A percentile compares a stretch with the other conserved stretches of the same genome.
phyloP scores from a whole-genome alignment of 64 coral and sea anemone species.

The Porites lutea region DNA sequence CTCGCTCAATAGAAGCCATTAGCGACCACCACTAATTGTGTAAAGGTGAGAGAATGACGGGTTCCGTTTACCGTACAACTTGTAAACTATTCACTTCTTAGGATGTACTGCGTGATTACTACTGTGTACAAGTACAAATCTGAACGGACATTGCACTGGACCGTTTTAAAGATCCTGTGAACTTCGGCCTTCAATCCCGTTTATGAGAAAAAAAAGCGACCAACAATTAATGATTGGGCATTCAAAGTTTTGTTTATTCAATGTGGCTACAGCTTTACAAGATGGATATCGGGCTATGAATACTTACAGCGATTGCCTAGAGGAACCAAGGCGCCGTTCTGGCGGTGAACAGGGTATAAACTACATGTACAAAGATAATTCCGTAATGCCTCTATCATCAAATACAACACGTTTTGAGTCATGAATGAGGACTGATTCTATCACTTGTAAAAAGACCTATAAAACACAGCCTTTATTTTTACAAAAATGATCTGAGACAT shows the following conservation, averaged over 20 bases:
- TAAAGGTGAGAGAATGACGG: slow-evolving; percentile 59
- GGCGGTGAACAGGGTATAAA: not conserved
- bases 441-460: too few relatives aligned
- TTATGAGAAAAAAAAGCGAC: not conserved
- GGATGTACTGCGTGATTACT: not conserved
- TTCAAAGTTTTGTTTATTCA: not conserved
- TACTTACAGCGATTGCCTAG: not conserved
- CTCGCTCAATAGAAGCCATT: slow-evolving; percentile 71
- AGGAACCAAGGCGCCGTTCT: not conserved
- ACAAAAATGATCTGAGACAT: not conserved
- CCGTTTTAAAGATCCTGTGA: not conserved
- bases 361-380: not conserved
- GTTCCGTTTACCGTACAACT: slow-evolving; percentile 52
- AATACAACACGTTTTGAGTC: too few relatives aligned
- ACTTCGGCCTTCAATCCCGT: not conserved
- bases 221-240: not conserved
- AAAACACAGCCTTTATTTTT: not conserved
- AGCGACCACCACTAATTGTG: slow-evolving; percentile 69
- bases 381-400: too few relatives aligned
- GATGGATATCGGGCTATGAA: not conserved
- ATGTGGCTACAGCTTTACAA: slow-evolving; percentile 2
- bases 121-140: not conserved
- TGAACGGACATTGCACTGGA: not conserved
- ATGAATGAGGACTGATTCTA: too few relatives aligned
- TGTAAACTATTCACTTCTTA: slow-evolving; percentile 1